Percentiles rank a stretch among this genome's conserved stretches.
These are phyloP conservation scores for Torymus tubicola DNA, from an alignment of 2,888 invertebrate species.

Conservation along the genomic window DNA sequence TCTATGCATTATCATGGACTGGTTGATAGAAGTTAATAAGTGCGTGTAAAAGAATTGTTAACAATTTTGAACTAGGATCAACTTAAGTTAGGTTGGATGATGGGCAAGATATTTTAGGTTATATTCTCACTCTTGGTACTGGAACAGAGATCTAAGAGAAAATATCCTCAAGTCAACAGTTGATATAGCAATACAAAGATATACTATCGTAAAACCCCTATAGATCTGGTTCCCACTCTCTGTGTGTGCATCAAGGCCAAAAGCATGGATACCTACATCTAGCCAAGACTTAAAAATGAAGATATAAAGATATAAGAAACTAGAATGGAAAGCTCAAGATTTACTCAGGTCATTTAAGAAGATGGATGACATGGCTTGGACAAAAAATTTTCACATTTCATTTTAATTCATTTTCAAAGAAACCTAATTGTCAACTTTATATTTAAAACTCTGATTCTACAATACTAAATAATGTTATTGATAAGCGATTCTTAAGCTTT, in stretches of 20 bases:
- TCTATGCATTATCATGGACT: slow-evolving; percentile 67
- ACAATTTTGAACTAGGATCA: not conserved
- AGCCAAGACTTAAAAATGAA: not conserved
- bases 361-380: not conserved
- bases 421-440: too few species aligned
- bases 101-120: slow-evolving; percentile 12
- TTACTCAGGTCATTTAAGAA: not conserved
- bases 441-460: too few species aligned
- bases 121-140: slow-evolving; percentile 20
- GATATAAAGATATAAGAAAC: slow-evolving; percentile 1
- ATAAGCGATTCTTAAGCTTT: slow-evolving; percentile 3
- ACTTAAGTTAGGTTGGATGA: slow-evolving; percentile 24
- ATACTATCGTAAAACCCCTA: not conserved
- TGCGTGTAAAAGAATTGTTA: too few species aligned
- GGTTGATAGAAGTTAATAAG: too few species aligned
- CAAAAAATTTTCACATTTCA: not conserved
- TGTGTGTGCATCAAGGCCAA: not conserved
- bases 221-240: slow-evolving; percentile 44
- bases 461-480: not conserved
- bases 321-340: too few species aligned
- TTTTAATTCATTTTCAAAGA: too few species aligned
- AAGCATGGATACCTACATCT: not conserved
- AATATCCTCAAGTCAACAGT: slow-evolving; percentile 11
- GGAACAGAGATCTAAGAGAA: slow-evolving; percentile 45
- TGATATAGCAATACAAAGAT: not conserved